A percentile compares a stretch with the other conserved stretches of the same genome.
phyloP scores from a whole-genome alignment of 1,140 invertebrate genomes.

The Nomia melanderi region DNA sequence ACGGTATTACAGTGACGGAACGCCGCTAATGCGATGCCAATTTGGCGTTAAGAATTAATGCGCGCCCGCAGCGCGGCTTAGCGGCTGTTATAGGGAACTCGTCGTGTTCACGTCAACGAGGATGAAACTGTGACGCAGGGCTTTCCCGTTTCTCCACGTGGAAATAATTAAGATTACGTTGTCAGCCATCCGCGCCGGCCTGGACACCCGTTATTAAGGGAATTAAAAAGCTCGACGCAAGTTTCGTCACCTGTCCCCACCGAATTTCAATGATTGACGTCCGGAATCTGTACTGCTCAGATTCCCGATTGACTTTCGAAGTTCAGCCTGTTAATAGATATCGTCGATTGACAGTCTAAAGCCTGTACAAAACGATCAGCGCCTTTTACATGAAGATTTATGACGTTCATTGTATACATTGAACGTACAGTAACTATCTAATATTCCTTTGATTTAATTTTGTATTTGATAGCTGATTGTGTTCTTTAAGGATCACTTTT shows the following conservation, averaged over 20 bases:
- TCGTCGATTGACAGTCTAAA: too few species aligned
- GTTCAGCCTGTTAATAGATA: too few species aligned
- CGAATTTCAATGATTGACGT: background rate
- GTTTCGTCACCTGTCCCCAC: background rate
- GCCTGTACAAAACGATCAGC: too few species aligned
- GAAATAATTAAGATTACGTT: slow-evolving; percentile 45
- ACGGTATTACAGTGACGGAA: slow-evolving; percentile 64
- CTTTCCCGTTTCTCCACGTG: slow-evolving; percentile 10
- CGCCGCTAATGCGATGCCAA: slow-evolving; percentile 67
- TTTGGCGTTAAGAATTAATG: slow-evolving; percentile 70
- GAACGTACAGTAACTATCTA: too few species aligned
- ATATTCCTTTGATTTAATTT: too few species aligned
- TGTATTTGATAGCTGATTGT: too few species aligned
- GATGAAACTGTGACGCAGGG: slow-evolving; percentile 42
- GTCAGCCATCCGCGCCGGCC: slow-evolving; percentile 1
- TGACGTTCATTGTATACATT: too few species aligned
- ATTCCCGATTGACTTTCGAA: too few species aligned
- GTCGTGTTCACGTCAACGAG: slow-evolving; percentile 51
- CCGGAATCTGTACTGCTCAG: background rate
- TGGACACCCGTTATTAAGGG: background rate
- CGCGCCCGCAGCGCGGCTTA: slow-evolving; percentile 39
- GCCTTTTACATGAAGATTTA: too few species aligned
- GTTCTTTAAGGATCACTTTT: too few species aligned
- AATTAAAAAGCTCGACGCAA: slow-evolving; percentile 27
- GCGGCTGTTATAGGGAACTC: slow-evolving; percentile 43